Evolutionary conservation across 2,888 invertebrate genomes (phyloP), one percentile per base, ranked within the genome.

Genomic region (Timandra comae): DNA sequence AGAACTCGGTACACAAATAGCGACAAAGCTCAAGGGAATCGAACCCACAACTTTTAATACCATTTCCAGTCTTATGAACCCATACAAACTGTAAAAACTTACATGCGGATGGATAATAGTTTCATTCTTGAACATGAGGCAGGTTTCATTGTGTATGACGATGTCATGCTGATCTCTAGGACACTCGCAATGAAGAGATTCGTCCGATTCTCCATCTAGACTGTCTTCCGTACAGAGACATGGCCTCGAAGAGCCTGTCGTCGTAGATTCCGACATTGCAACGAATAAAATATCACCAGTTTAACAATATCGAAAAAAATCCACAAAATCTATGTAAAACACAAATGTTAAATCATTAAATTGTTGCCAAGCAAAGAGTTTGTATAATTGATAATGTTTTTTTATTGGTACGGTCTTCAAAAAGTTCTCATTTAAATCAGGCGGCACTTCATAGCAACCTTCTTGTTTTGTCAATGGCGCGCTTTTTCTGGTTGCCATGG

Each of bases 91-190:
- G n/a, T n/a, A n/a, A 3, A 24, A 33, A 51, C 68, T 61, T 49
- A 76, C 77, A 31, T 68, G 63, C 7, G 66, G 67, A 38, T 56
- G 77, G 19, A 72, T 53, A 21, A 81, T 59, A 7, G 33, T 60
- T 40, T 82, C 81, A 39, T 76, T 69, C 45, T 59, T 80, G 49
- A 43, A 80, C 34, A 74, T 33, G 3, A 78, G 50, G 35, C 84
- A 84, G 1, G 52, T 45, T 3, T 69, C 63, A 11, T 67, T 53
- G 32, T 82, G 82, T 6, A 75, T 49, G 8, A 73, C 63, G 13
- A 82, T 58, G 2, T 54, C 75, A 26, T 68, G 66, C 1, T 72
- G 71, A 31, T 78, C 76, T 7, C 63, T 54, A 0, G 77, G 71
- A 21, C 82, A 84, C 21, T 43, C 49, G 51, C 81, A 82, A 22